Base-by-base conservation (phyloP, 2,888 invertebrate species). In the Megastigmus dorsalis region DNA sequence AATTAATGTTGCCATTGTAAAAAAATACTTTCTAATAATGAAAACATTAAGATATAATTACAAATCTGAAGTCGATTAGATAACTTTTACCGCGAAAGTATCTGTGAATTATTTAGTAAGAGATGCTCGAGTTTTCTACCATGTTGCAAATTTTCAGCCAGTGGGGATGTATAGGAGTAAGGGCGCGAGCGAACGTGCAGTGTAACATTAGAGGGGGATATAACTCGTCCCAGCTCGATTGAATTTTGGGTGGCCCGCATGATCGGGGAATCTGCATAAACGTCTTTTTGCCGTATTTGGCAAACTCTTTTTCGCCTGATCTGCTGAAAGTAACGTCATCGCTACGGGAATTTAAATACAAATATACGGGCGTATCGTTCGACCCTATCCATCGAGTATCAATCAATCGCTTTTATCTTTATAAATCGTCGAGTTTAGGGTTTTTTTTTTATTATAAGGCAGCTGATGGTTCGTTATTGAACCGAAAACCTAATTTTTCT, bases 221-320 rank as follows among this genome's bases (percentile, higher is more conserved):
- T 15, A 43, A 43, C 26, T 28, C 28, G 2, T 15, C 18, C 59
- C 28, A 10, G 18, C 30, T 43, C 43, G 23, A 43, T 60, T 60
- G 28, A 80, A 79, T 80, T 75, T 55, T 81, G 80, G n/a, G 79
- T 79, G 74, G 80, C 66, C 79, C 81, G 81, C 76, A 77, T 82
- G 77, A 81, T 80, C n/a, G n/a, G 72, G 70, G 73, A 78, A 81
- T 81, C 74, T 81, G 63, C 81, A 82, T 81, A 81, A 81, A 79
- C 79, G 79, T 80, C 79, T 76, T 62, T 68, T 71, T 74, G 74
- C 67, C n/a, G n/a, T 62, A 73, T 79, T 80, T 77, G 52, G 15
- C 57, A 26, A 26, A 52, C 41, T n/a, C n/a, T n/a, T n/a, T 77
- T 74, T 73, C 77, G 72, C 41, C 28, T 41, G 54, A 28, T 55